phyloP scores from a whole-genome alignment of 2,113 vertebrate genomes.

The Rhabdornis inornatus region DNA sequence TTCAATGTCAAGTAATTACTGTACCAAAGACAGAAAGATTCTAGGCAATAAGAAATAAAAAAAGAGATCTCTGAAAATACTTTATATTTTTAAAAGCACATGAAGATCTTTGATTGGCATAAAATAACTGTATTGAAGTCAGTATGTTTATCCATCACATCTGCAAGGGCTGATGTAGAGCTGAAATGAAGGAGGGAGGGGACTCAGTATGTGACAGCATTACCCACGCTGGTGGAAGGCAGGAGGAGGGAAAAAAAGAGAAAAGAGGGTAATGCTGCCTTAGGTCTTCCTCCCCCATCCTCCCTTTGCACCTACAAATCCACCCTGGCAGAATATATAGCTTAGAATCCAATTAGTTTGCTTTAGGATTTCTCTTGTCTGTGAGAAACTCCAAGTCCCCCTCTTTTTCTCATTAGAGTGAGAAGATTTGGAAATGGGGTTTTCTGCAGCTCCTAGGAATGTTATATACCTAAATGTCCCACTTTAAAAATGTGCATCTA shows the following conservation, averaged over 20 bases:
- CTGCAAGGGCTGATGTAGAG: not conserved
- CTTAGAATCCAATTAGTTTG: not conserved
- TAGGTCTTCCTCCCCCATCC: not conserved
- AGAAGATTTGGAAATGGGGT: not conserved
- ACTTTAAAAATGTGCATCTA: not conserved
- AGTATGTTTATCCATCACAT: not conserved
- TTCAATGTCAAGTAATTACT: not conserved
- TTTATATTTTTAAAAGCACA: not conserved
- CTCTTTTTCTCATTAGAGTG: not conserved
- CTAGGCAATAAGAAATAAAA: not conserved
- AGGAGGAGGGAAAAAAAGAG: not conserved
- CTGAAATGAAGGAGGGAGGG: not conserved
- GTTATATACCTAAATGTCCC: not conserved
- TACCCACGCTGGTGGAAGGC: fast-evolving
- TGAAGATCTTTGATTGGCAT: not conserved
- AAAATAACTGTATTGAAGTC: not conserved
- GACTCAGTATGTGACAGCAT: not conserved
- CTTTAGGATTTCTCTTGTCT: not conserved
- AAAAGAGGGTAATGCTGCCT: not conserved
- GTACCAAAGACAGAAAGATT: not conserved
- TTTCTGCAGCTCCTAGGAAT: not conserved
- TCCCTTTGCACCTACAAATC: not conserved
- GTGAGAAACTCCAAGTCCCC: not conserved
- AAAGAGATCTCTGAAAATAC: not conserved
- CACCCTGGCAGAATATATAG: not conserved